A percentile compares a stretch with the other conserved stretches of the same genome.
Conservation (phyloP, 1,140 invertebrate species). For the Drosophila micromelanica region DNA sequence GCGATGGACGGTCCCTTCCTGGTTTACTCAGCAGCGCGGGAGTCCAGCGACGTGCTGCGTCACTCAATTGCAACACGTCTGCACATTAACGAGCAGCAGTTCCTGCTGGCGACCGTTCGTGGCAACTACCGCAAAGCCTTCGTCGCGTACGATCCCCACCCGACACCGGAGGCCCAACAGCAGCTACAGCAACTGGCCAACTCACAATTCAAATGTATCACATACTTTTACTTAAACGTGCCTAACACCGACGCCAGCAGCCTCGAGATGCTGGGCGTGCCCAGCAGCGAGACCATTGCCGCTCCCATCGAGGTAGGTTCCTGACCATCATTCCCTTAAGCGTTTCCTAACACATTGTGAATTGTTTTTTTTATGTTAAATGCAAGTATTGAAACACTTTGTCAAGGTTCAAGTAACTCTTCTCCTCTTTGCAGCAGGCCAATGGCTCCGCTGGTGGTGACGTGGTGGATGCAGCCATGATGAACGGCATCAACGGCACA, state of each 20-base stretch:
- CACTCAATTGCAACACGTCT: conserved; percentile 85
- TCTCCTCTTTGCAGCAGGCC: conserved; percentile 19
- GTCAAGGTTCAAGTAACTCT: conserved; percentile 24
- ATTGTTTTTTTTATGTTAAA: not conserved
- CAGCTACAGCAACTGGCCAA: conserved; percentile 68
- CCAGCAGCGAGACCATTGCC: conserved; percentile 79
- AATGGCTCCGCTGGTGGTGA: conserved; percentile 52
- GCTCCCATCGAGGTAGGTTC: conserved; percentile 35
- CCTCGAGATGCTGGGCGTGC: conserved; percentile 86
- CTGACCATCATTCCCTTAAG: not conserved
- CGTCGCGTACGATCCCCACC: conserved; percentile 67
- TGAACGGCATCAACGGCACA: conserved; percentile 60
- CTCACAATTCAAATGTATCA: conserved; percentile 85
- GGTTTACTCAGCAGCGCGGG: conserved; percentile 86
- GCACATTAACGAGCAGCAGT: conserved; percentile 69
- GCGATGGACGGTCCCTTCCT: conserved; percentile 87
- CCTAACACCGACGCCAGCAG: conserved; percentile 87
- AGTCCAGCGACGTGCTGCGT: conserved; percentile 88
- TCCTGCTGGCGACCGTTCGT: conserved; percentile 79
- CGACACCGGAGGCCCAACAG: conserved; percentile 60
- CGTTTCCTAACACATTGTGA: not conserved
- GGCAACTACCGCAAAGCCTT: conserved; percentile 70
- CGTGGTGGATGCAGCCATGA: conserved; percentile 79
- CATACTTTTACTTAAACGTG: conserved; percentile 87
- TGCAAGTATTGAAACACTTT: conserved; percentile 29